Base-by-base conservation (phyloP, 92 coral and sea anemone species). In the Actinostola sp. region DNA sequence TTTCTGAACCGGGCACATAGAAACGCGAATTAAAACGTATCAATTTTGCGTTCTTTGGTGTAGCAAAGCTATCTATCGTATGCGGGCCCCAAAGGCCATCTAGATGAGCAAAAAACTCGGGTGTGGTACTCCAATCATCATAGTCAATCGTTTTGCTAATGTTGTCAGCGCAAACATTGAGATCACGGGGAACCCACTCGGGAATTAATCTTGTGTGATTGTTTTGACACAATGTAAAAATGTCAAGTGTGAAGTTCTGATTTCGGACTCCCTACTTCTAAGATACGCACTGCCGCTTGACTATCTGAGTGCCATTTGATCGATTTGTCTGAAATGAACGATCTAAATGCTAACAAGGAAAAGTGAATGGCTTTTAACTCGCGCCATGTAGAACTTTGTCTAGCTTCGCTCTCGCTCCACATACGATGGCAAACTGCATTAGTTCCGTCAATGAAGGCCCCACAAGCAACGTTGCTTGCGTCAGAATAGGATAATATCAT, bases 331-430 rank as follows among this genome's bases (percentile, higher is more conserved):
- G 1, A 0, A 14, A 84, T 15, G 0, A 34, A 8, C 0, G 1
- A 27, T 14, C 42, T 4, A 33, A 70, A 52, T 1, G 89, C 71
- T 24, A 33, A 16, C 26, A 79, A 23, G 19, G 52, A 66, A 6
- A 79, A 39, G 23, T 57, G 62, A 9, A 52, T 84, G 11, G 77
- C 85, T 20, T 68, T 39, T n/a, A 83, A 48, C 41, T 73, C 82
- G 16, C 90, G 35, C 77, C 82, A 61, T 3, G 86, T 79, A 0
- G 85, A 85, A 24, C 80, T 83, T 24, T 62, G 20, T 15, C 0
- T n/a, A 9, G 34, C 26, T 39, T 83, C 65, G 4, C 11, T 49
- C 21, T 42, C 50, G 13, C 36, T 55, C 88, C 88, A 83, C 67
- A 63, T 71, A 27, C 73, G 67, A 14, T 42, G 42, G 50, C 66